Evolutionary conservation across 37 sponge, comb jelly and placozoan genomes (phyloP).

Genomic region (Agelas oroides): DNA sequence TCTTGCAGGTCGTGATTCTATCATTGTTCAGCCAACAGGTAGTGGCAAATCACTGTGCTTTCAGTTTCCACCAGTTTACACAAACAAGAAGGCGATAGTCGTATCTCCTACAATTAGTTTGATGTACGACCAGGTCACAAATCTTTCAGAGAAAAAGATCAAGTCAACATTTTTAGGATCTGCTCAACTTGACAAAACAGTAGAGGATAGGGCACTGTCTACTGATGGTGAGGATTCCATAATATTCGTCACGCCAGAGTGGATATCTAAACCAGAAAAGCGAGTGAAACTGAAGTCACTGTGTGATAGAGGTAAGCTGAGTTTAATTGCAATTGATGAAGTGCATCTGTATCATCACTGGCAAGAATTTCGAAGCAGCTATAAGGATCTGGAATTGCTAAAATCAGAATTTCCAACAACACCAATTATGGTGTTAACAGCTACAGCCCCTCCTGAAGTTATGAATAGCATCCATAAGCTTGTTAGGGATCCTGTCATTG

Average conservation of each 20-base stretch:
- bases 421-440: constrained; percentile 14
- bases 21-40: constrained; percentile 35
- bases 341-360: too few species aligned
- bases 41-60: constrained; percentile 45
- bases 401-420: neutral
- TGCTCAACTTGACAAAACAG: neutral
- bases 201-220: neutral
- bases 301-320: too few species aligned
- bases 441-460: too few species aligned
- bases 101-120: constrained; percentile 53
- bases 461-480: neutral
- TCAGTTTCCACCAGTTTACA: constrained; percentile 32
- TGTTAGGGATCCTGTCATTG: constrained; percentile 3
- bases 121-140: too few species aligned
- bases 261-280: too few species aligned
- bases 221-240: neutral
- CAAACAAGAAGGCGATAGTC: constrained; percentile 23
- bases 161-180: too few species aligned
- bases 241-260: constrained; percentile 10
- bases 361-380: neutral
- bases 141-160: too few species aligned
- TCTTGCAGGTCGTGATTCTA: neutral
- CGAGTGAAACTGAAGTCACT: too few species aligned
- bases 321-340: too few species aligned
- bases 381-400: neutral